These are phyloP conservation scores for Amazona ochrocephala DNA, from an alignment of 2,797 vertebrate genomes.

Conservation along the genomic window DNA sequence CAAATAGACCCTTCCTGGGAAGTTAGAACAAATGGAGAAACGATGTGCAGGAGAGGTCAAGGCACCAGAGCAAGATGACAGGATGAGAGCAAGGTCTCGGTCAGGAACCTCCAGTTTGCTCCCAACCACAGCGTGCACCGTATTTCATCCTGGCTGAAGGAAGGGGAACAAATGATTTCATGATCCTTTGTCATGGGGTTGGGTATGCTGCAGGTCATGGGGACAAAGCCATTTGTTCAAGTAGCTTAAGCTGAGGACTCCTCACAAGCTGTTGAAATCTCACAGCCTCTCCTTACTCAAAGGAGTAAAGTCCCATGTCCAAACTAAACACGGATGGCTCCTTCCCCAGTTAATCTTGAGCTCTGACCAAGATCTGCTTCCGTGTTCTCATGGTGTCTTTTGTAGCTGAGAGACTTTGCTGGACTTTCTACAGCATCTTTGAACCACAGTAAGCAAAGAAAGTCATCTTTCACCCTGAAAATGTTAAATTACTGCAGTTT, in stretches of 20 bases:
- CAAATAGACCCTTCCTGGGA: not conserved
- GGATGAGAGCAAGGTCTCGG: not conserved
- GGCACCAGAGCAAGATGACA: not conserved
- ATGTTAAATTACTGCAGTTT: not conserved
- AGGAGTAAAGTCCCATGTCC: constrained; percentile 28
- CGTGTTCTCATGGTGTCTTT: not conserved
- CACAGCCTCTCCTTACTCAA: constrained; percentile 16
- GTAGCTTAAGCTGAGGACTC: constrained; percentile 27
- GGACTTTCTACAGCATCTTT: not conserved
- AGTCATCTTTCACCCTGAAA: constrained; percentile 15
- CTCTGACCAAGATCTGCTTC: not conserved
- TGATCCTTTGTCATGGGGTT: not conserved
- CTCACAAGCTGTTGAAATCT: constrained; percentile 56
- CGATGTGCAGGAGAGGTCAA: constrained; percentile 24
- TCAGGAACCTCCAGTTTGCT: not conserved
- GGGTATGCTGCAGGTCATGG: not conserved
- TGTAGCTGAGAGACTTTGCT: not conserved
- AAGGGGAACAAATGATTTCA: constrained; percentile 36
- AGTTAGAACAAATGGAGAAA: not conserved
- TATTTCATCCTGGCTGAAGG: constrained; percentile 22
- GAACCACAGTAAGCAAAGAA: not conserved
- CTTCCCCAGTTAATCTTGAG: not conserved
- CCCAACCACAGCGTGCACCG: not conserved
- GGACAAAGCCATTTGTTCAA: constrained; percentile 36
- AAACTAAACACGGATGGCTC: constrained; percentile 20